These are phyloP conservation scores for Muscidifurax raptorellus DNA, from an alignment of 1,140 invertebrate species.

Conservation along the genomic window DNA sequence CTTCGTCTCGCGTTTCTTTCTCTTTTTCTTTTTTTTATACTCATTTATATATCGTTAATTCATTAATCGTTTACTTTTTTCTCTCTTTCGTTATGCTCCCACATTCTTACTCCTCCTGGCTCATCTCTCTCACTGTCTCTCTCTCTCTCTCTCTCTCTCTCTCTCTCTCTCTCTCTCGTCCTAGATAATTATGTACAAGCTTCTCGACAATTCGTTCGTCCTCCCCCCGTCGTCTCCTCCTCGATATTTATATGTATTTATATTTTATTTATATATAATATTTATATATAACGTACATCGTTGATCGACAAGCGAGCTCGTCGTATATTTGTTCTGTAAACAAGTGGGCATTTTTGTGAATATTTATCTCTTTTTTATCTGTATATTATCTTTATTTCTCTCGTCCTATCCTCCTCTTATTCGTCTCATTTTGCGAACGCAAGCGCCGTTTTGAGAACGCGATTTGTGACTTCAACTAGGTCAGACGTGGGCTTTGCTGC, in stretches of 20 bases:
- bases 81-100: not conserved
- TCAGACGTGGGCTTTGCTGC: conserved; percentile 33
- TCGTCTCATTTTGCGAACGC: conserved; percentile 47
- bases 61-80: conserved; percentile 9
- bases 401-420: not conserved
- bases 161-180: too few relatives aligned
- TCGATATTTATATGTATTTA: conserved; percentile 50
- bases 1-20: conserved; percentile 60
- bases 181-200: conserved; percentile 62
- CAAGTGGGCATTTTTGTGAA: conserved; percentile 22
- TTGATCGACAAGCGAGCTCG: conserved; percentile 7
- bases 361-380: conserved; percentile 1
- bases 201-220: conserved; percentile 59
- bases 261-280: conserved; percentile 40
- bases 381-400: not conserved
- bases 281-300: conserved; percentile 38
- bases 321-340: conserved; percentile 28
- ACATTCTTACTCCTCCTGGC: not conserved
- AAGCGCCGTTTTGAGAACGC: conserved; percentile 33
- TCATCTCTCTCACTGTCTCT: conserved; percentile 50
- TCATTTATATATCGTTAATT: conserved; percentile 37
- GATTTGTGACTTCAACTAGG: conserved; percentile 18
- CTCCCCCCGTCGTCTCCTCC: conserved; percentile 23
- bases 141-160: too few relatives aligned
- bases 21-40: conserved; percentile 1